Percentiles rank a stretch among this genome's conserved stretches.
Conservation (phyloP, 2,113 vertebrate genomes). For the Xiphorhynchus elegans region DNA sequence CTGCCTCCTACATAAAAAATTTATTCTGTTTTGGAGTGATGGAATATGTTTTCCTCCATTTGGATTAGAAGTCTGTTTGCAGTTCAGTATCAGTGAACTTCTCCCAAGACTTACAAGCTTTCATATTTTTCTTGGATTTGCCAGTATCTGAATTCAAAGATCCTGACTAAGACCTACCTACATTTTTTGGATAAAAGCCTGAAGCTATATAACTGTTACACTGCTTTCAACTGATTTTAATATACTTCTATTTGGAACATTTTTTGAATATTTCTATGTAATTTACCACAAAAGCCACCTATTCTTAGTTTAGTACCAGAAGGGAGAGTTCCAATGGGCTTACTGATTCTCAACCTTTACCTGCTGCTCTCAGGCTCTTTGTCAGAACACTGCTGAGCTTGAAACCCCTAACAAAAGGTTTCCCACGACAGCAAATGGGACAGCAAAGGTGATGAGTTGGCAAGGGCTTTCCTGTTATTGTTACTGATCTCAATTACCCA, state of each 20-base stretch:
- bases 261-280: neutral
- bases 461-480: neutral
- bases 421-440: neutral
- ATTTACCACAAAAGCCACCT: neutral
- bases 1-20: neutral
- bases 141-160: neutral
- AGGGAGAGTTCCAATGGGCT: neutral
- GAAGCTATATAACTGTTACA: neutral
- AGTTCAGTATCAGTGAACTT: neutral
- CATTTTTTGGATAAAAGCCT: neutral
- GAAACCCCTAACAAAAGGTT: neutral
- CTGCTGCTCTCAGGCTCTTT: neutral
- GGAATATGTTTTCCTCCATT: neutral
- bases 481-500: neutral
- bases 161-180: neutral
- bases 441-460: neutral
- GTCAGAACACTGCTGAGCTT: neutral
- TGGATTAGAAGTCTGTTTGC: slow-evolving; percentile 20
- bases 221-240: neutral
- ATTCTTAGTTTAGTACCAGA: neutral
- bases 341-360: neutral
- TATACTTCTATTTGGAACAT: neutral
- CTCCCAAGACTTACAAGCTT: neutral
- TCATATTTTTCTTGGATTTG: slow-evolving; percentile 32
- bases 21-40: neutral